A percentile compares a stretch with the other conserved stretches of the same genome.
Conservation (phyloP, 2,113 vertebrate species). For the Ceyx margarethae region DNA sequence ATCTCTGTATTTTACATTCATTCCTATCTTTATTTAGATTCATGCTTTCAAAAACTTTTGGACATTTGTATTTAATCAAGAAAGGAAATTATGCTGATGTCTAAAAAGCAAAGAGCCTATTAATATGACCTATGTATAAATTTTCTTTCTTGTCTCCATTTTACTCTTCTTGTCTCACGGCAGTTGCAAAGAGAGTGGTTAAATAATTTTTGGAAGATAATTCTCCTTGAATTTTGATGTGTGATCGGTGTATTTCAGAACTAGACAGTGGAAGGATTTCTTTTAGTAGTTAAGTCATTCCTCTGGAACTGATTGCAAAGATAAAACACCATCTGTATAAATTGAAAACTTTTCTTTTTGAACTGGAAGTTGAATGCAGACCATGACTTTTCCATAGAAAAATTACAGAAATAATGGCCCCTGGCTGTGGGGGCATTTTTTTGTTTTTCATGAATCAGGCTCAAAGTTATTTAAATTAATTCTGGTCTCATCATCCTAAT, state of each 20-base stretch:
- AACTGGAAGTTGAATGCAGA: slow-evolving; percentile 59
- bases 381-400: slow-evolving; percentile 65
- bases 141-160: slow-evolving; percentile 28
- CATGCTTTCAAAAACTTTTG: neutral
- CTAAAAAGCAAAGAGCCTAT: neutral
- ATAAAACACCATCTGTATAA: slow-evolving; percentile 63
- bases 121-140: neutral
- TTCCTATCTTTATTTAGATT: slow-evolving; percentile 26
- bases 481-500: slow-evolving; percentile 63
- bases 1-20: neutral
- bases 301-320: slow-evolving; percentile 40
- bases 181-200: neutral
- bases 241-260: slow-evolving; percentile 19
- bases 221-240: slow-evolving; percentile 29
- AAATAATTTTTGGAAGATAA: slow-evolving; percentile 48
- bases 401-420: slow-evolving; percentile 60
- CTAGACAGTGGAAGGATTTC: neutral
- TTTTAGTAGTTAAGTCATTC: slow-evolving; percentile 50
- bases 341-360: slow-evolving; percentile 69
- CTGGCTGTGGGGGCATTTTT: slow-evolving; percentile 53
- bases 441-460: slow-evolving; percentile 62
- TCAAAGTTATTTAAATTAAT: slow-evolving; percentile 72
- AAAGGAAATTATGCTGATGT: neutral
- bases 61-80: neutral
- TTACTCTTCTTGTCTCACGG: slow-evolving; percentile 23